phyloP scores from a whole-genome alignment of 2,888 invertebrate species.

The Esperia sulphurella region DNA sequence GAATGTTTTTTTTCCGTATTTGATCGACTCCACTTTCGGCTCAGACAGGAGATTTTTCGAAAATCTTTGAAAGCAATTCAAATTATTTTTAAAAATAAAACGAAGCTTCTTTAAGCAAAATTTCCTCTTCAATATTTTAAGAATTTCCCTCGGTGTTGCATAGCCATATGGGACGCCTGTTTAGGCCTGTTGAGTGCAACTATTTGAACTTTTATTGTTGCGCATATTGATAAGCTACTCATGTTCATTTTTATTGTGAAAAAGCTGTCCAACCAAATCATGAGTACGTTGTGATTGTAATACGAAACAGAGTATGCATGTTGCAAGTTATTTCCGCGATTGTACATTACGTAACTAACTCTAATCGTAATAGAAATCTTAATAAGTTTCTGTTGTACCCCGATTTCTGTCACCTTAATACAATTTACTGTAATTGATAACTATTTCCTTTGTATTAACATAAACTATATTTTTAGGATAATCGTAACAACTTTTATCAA shows the following conservation, averaged over 20 bases:
- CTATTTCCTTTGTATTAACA: neutral
- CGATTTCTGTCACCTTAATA: neutral
- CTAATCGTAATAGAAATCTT: slow-evolving; percentile 15
- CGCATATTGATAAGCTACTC: neutral
- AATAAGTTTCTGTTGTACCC: slow-evolving; percentile 3
- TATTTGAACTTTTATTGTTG: neutral
- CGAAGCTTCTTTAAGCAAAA: too few species aligned
- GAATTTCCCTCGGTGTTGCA: too few species aligned
- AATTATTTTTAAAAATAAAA: too few species aligned
- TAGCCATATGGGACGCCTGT: too few species aligned
- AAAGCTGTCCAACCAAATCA: neutral
- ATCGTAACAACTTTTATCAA: too few species aligned
- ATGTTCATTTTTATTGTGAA: neutral
- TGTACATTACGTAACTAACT: neutral
- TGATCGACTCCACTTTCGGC: too few species aligned
- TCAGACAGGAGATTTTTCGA: too few species aligned
- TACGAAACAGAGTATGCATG: neutral
- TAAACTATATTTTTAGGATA: too few species aligned
- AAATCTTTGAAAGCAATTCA: too few species aligned
- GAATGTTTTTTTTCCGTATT: too few species aligned
- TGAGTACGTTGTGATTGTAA: neutral
- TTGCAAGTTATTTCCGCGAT: neutral
- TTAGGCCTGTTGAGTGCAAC: too few species aligned
- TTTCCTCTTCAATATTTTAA: too few species aligned
- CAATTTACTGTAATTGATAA: neutral